Base-by-base conservation (phyloP, 2,797 vertebrate species). In the Spheniscus humboldti region DNA sequence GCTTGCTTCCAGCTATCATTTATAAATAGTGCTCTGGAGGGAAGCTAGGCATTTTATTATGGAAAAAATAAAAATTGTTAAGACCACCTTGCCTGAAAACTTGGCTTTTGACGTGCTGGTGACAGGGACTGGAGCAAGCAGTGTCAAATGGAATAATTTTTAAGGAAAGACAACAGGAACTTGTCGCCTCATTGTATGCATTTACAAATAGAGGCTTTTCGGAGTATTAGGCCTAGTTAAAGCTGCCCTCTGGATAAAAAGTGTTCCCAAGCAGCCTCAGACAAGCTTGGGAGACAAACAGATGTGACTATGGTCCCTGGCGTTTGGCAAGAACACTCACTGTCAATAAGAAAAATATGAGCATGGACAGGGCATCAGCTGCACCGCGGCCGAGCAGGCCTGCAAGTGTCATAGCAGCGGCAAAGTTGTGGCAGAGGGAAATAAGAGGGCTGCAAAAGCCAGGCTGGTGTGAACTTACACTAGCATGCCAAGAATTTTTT, bases 251-350 rank as follows among this genome's bases (percentile, higher is more conserved):
- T 98, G 98, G 98, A 98, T 83, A 97, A 92, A 97, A 97, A 86
- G 95, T 95, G 96, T 93, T 97, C 97, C 97, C 91, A 78, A 96
- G 97, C 97, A 97, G 98, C 97, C 97, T 85, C 91, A 90, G 97
- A 98, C 97, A 97, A 98, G 98, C 98, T 98, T 97, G 96, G 98
- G 98, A 99, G 99, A 98, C 98, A 98, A 99, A 98, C 99, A 99
- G 99, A 99, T 99, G 99, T 99, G 99, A 99, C 99, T 99, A 98
- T 98, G 98, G 99, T 99, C 99, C 98, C 98, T 98, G 99, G 99
- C 99, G 98, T 99, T 99, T 99, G 99, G 99, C 99, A 99, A 98
- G 98, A 99, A 98, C 97, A 97, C 98, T 99, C 99, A 99, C 98
- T 98, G 98, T 99, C 99, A 99, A 98, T 96, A 98, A 98, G 99